Evolutionary conservation across 2,113 vertebrate species (phyloP).

Genomic region (Lophius piscatorius): DNA sequence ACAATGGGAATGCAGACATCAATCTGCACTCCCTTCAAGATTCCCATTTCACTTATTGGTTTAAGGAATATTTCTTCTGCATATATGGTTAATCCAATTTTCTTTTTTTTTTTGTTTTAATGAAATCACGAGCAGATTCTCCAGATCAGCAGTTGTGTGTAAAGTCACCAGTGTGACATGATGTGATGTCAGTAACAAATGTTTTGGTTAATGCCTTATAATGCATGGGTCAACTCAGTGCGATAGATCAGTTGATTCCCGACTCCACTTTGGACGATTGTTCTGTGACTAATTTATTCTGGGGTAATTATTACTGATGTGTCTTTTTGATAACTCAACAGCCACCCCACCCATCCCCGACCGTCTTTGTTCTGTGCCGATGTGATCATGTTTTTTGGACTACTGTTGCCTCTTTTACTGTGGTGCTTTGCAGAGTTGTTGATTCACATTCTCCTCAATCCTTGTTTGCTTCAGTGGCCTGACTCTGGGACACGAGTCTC

Average conservation of each 20-base stretch:
- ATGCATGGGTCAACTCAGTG: conserved; percentile 79
- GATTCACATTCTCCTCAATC: conserved; percentile 51
- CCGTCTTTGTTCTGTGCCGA: conserved; percentile 50
- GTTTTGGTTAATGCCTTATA: conserved; percentile 80
- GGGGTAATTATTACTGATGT: conserved; percentile 69
- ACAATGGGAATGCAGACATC: conserved; percentile 78
- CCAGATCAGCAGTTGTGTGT: conserved; percentile 72
- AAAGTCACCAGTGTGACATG: conserved; percentile 71
- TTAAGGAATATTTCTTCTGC: conserved; percentile 50
- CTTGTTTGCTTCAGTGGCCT: conserved; percentile 49
- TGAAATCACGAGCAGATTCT: conserved; percentile 45
- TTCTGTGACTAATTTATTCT: conserved; percentile 81
- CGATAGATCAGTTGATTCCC: conserved; percentile 61
- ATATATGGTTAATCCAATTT: conserved; percentile 31
- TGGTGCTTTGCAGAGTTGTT: conserved; percentile 64
- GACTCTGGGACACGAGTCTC: conserved; percentile 34
- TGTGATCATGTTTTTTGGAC: conserved; percentile 58
- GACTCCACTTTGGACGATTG: conserved; percentile 72
- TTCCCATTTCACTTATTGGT: conserved; percentile 61
- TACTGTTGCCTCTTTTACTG: conserved; percentile 50
- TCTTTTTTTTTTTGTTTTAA: conserved; percentile 17
- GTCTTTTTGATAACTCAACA: conserved; percentile 46
- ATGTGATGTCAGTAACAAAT: conserved; percentile 76
- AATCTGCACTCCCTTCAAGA: conserved; percentile 58
- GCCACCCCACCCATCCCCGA: conserved; percentile 16